Percentiles rank a stretch among this genome's conserved stretches.
Conservation (phyloP, 2,797 vertebrate species). For the Discoglossus pictus region DNA sequence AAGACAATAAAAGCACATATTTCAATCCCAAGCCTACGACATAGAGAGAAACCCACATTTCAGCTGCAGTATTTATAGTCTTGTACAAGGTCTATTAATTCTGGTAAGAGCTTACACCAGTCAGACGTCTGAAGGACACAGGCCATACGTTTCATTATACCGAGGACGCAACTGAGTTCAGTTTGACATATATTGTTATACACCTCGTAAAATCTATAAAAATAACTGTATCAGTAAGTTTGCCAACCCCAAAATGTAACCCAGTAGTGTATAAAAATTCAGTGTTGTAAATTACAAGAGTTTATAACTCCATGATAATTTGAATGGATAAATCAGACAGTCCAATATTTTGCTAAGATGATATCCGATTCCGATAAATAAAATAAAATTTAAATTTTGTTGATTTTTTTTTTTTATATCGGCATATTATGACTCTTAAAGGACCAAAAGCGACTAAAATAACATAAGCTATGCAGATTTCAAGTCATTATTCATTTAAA, state of each 20-base stretch:
- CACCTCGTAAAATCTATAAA: conserved; percentile 27
- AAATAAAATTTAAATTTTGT: too few species aligned
- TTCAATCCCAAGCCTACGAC: background rate
- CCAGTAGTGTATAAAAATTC: too few species aligned
- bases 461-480: too few species aligned
- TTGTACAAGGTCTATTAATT: conserved; percentile 15
- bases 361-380: too few species aligned
- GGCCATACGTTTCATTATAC: conserved; percentile 9
- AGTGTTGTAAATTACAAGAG: too few species aligned
- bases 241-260: background rate
- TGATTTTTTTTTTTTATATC: too few species aligned
- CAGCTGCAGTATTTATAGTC: conserved; percentile 29
- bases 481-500: too few species aligned
- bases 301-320: too few species aligned
- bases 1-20: conserved; percentile 30
- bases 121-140: conserved; percentile 35
- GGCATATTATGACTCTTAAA: too few species aligned
- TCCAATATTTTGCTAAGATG: too few species aligned
- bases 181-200: conserved; percentile 32
- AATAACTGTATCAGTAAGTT: conserved; percentile 13
- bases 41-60: background rate
- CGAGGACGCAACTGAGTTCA: conserved; percentile 4
- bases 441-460: too few species aligned
- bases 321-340: too few species aligned
- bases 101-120: conserved; percentile 7